phyloP scores from a whole-genome alignment of 2,888 invertebrate species.

The Hofmannophila pseudospretella region DNA sequence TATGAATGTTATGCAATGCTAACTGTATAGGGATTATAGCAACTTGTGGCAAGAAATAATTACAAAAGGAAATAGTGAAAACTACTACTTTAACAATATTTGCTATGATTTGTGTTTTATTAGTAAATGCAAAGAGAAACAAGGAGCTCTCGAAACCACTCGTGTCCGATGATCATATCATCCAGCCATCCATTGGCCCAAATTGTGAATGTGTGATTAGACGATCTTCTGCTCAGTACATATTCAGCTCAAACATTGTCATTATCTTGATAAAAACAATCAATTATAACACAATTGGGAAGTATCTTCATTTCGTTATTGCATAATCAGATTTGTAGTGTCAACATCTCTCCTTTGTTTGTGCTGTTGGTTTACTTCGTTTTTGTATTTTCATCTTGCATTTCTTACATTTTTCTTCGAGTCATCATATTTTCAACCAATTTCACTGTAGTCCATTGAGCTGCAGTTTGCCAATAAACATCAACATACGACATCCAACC shows the following conservation, averaged over 20 bases:
- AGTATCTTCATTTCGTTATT: too few relatives aligned
- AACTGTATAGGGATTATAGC: constrained; percentile 16
- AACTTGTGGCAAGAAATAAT: constrained; percentile 23
- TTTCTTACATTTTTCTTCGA: neutral
- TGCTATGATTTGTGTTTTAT: constrained; percentile 9
- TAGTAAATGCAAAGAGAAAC: constrained; percentile 3
- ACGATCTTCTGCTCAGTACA: neutral
- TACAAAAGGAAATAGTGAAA: constrained; percentile 27
- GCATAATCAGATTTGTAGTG: too few relatives aligned
- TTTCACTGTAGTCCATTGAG: neutral
- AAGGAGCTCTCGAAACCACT: constrained; percentile 23
- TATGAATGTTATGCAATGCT: constrained; percentile 24
- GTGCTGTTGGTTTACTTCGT: neutral
- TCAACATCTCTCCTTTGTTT: neutral
- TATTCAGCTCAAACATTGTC: too few relatives aligned
- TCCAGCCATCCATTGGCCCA: neutral
- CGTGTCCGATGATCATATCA: constrained; percentile 7
- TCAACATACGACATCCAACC: too few relatives aligned
- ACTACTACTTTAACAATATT: constrained; percentile 6
- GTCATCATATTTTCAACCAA: too few relatives aligned
- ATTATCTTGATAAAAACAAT: too few relatives aligned
- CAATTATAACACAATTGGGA: too few relatives aligned
- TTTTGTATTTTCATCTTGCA: neutral
- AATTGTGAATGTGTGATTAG: neutral
- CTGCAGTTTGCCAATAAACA: too few relatives aligned